A percentile compares a stretch with the other conserved stretches of the same genome.
Evolutionary conservation across 2,113 vertebrate genomes (phyloP).

Genomic region (Saccopteryx leptura): DNA sequence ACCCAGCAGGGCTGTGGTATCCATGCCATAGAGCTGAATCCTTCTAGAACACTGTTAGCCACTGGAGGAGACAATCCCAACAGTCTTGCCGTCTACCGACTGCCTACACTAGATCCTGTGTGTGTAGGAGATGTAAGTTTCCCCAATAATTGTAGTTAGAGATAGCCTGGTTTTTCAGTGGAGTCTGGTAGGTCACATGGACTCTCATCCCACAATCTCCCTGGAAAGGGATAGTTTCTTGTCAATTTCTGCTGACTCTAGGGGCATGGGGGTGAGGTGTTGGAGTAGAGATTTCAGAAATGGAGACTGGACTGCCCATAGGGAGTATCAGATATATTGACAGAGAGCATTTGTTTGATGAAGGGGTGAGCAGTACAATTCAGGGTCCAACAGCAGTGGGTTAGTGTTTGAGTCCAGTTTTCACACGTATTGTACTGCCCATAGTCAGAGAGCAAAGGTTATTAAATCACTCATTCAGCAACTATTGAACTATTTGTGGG

Average conservation of each 20-base stretch:
- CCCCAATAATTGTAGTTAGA: background rate
- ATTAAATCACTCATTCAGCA: constrained; percentile 30
- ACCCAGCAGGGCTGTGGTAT: constrained; percentile 98
- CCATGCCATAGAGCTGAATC: constrained; percentile 98
- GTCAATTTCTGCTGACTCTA: background rate
- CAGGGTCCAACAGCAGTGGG: background rate
- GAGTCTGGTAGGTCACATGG: background rate
- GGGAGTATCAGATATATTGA: background rate
- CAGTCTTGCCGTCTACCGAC: constrained; percentile 97
- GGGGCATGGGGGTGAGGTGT: background rate
- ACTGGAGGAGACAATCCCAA: constrained; percentile 99
- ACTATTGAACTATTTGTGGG: background rate
- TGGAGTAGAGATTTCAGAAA: background rate
- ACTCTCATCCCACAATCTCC: background rate
- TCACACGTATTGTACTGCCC: background rate
- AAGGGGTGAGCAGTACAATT: background rate
- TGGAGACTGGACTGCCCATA: background rate
- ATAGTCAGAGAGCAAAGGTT: constrained; percentile 32
- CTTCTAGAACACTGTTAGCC: constrained; percentile 95
- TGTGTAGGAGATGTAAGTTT: constrained; percentile 99
- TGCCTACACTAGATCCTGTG: constrained; percentile 97
- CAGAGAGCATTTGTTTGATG: background rate
- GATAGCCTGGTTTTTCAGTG: constrained; percentile 32
- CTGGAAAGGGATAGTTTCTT: background rate
- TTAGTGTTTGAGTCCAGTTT: background rate